These are phyloP conservation scores for Drosophila vallismaia DNA, from an alignment of 2,888 invertebrate species.

Conservation along the genomic window DNA sequence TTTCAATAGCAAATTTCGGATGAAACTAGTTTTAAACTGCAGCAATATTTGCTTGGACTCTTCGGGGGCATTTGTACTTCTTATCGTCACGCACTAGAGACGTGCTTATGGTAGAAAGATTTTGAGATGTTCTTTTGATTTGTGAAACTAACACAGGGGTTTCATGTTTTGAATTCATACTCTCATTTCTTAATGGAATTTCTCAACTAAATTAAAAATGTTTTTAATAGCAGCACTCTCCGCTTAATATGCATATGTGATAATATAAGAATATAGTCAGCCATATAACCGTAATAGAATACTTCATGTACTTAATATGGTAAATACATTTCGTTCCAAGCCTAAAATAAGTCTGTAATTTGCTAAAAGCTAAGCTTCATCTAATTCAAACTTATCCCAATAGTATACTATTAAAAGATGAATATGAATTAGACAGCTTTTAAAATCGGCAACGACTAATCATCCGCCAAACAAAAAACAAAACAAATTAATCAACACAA, in stretches of 20 bases:
- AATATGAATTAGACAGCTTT: not conserved
- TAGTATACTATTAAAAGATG: not conserved
- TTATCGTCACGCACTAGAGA: conserved; percentile 1
- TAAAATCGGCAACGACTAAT: conserved; percentile 2
- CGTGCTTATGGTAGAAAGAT: conserved; percentile 1
- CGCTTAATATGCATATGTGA: no score
- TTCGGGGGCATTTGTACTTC: not conserved
- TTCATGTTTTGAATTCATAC: not conserved
- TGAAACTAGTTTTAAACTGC: not conserved
- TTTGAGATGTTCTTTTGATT: not conserved
- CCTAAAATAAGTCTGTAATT: conserved; percentile 3
- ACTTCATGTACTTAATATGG: no score
- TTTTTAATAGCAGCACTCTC: no score
- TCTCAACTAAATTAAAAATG: no score
- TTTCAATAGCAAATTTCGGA: not conserved
- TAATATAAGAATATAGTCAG: no score
- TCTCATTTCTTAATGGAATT: no score
- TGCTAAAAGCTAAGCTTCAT: not conserved
- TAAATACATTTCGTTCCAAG: no score
- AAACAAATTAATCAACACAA: conserved; percentile 25
- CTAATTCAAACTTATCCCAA: not conserved
- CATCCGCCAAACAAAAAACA: conserved; percentile 7
- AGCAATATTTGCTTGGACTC: not conserved
- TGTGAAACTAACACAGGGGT: no score
- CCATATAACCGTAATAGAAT: no score